These are phyloP conservation scores for Perdita meconis DNA, from an alignment of 2,888 invertebrate species.

Conservation along the genomic window DNA sequence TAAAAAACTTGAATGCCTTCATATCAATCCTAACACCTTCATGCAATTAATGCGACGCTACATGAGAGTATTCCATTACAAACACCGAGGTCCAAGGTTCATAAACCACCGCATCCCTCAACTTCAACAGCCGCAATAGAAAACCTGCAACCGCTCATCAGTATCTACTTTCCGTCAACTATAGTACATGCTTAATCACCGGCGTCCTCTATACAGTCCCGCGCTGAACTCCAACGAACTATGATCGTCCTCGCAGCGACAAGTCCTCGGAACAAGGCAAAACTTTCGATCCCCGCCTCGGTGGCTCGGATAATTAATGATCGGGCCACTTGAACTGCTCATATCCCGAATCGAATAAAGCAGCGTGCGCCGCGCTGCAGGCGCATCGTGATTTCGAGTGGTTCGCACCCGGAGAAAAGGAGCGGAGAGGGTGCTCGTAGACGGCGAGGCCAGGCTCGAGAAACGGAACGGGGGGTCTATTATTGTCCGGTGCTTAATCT, in stretches of 20 bases:
- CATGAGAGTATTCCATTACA: background rate
- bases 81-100: background rate
- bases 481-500: conserved; percentile 81
- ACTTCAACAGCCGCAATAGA: background rate
- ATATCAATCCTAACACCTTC: too few species aligned
- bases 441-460: conserved; percentile 26
- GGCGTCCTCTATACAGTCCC: background rate
- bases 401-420: conserved; percentile 46
- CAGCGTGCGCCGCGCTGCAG: background rate
- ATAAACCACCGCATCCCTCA: conserved; percentile 9
- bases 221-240: background rate
- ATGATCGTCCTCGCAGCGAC: conserved; percentile 4
- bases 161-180: conserved; percentile 3
- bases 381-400: conserved; percentile 67
- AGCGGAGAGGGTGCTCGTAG: conserved; percentile 52
- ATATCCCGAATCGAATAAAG: conserved; percentile 37
- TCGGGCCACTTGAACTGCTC: conserved; percentile 27
- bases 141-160: background rate
- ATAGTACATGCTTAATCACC: conserved; percentile 15
- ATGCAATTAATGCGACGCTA: background rate
- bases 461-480: conserved; percentile 66
- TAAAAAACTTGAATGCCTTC: too few species aligned
- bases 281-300: background rate
- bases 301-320: conserved; percentile 39
- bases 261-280: conserved; percentile 4